Evolutionary conservation across 2,797 vertebrate species (phyloP), one percentile per base, ranked within the genome.

Genomic region (Melopsittacus undulatus): DNA sequence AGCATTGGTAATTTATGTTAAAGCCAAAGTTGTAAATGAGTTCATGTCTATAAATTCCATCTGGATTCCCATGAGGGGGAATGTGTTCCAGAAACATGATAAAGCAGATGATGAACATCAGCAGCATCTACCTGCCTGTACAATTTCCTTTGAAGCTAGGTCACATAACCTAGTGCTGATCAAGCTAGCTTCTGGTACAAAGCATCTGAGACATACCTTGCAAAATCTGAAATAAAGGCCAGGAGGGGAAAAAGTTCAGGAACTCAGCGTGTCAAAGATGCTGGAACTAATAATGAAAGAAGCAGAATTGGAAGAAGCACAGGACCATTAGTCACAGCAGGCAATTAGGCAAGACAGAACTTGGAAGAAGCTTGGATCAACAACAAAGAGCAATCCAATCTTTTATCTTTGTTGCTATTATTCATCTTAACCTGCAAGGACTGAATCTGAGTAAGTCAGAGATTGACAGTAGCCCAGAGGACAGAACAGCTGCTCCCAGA

Each of bases 11-110:
- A 51, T n/a, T 16, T 16, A 32, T 20, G 34, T 66, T 86, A 20
- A 57, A 81, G 43, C 16, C 5, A 2, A 69, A 73, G 40, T 21
- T 59, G 26, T 61, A 49, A 42, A 10, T 20, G 14, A 38, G 24
- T 45, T 34, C 5, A 3, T 40, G 13, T 9, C 10, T 45, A 34
- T 13, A 13, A 66, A 38, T 59, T 86, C 11, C 32, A 11, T 14
- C 26, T 67, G 26, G 59, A 52, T 67, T 66, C 11, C 69, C 3
- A 3, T 9, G 63, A 43, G 4, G 3, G 24, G 13, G 27, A 52
- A 22, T 9, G 48, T 7, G 1, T 2, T 20, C 29, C 6, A 29
- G 42, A 42, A 38, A 46, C 0, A 0, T 0, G 2, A 2, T 3
- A 20, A 23, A 76, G 34, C 40, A 43, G 57, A 1, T 48, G 18